Evolutionary conservation across 2,888 invertebrate species (phyloP), one percentile per base, ranked within the genome.

Genomic region (Petrolisthes cinctipes): DNA sequence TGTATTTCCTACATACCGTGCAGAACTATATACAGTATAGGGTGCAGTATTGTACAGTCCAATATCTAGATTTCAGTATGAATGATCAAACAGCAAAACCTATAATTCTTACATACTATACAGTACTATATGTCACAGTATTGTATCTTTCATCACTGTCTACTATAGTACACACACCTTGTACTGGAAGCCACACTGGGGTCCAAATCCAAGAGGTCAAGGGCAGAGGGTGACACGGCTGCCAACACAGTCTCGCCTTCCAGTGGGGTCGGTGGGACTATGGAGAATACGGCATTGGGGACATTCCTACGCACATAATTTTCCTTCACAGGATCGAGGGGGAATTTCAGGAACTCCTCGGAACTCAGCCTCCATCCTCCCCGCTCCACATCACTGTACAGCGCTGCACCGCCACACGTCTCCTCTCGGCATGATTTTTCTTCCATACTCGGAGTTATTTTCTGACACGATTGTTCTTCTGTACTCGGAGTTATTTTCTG

Each of bases 151-250:
- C 37, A n/a, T n/a, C n/a, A n/a, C n/a, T n/a, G n/a, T n/a, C n/a
- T n/a, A n/a, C n/a, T n/a, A n/a, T n/a, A n/a, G n/a, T n/a, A n/a
- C n/a, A n/a, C n/a, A n/a, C 9, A 71, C 71, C 71, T 71, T 14
- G 71, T 11, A 71, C 17, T 71, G 6, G 11, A 11, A 71, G 71
- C 71, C 71, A 71, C 71, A 71, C 14, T 71, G 71, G 71, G 71
- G 20, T 71, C 71, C 37, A 85, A 66, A 57, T 85, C 85, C 11
- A 85, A 78, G 17, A 78, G 53, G n/a, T 85, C 78, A 17, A 85
- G 68, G 17, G 85, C 85, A 51, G 66, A 11, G 7, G 66, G 5
- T n/a, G 85, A 85, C 9, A 85, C 66, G 20, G 23, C 85, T 2
- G 85, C 85, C 17, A 85, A 73, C 5, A 66, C 61, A 1, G 66